Conservation (phyloP, 1,140 invertebrate species). For the Archegozetes longisetosus region DNA sequence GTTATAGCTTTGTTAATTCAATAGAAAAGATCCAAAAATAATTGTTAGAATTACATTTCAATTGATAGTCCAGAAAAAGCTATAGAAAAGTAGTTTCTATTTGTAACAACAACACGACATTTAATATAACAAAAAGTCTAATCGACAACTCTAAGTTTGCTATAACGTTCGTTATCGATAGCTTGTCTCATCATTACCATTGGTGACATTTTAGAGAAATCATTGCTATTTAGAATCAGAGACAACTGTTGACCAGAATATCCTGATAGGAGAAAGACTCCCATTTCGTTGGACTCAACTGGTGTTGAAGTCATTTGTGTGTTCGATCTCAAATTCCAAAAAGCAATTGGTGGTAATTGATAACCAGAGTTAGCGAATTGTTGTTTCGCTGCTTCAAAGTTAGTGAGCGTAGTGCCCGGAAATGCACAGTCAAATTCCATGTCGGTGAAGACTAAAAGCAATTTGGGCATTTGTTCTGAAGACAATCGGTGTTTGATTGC, state of each 20-base stretch:
- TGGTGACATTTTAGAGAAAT: neutral
- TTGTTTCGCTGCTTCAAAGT: neutral
- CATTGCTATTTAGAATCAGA: neutral
- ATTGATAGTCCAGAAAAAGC: too few relatives aligned
- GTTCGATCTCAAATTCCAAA: conserved; percentile 9
- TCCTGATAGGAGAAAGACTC: conserved; percentile 4
- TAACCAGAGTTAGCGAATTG: conserved; percentile 6
- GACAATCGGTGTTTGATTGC: neutral
- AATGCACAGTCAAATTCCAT: conserved; percentile 7
- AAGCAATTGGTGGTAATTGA: neutral
- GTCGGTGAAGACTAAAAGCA: conserved; percentile 9
- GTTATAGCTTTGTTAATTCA: too few relatives aligned
- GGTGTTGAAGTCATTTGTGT: conserved; percentile 3
- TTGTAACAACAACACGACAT: too few relatives aligned
- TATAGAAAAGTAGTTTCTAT: too few relatives aligned
- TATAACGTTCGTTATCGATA: conserved; percentile 1
- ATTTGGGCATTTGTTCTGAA: neutral
- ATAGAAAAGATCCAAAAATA: too few relatives aligned
- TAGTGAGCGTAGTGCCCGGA: neutral
- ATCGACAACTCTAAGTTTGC: neutral
- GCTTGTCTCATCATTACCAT: neutral
- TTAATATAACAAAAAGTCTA: too few relatives aligned
- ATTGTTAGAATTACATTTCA: too few relatives aligned
- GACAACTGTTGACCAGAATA: conserved; percentile 7
- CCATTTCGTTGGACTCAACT: neutral